phyloP scores from a whole-genome alignment of 2,113 vertebrate genomes.

The Alligator sinensis region DNA sequence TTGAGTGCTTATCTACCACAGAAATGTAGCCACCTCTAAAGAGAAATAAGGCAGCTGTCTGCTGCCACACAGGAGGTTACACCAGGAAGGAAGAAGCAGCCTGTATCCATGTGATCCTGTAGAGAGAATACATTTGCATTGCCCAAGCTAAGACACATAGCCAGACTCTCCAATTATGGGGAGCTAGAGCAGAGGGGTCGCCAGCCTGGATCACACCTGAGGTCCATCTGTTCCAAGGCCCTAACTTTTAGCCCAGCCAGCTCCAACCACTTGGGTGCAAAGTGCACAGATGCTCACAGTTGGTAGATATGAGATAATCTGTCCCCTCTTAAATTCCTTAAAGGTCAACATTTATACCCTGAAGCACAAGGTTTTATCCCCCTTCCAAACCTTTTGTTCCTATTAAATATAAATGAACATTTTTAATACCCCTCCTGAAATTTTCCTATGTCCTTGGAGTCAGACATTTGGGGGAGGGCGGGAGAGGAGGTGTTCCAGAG shows the following conservation, averaged over 20 bases:
- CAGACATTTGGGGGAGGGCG: no score
- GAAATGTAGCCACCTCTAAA: background rate
- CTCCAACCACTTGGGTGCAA: background rate
- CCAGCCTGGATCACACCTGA: background rate
- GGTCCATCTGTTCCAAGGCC: background rate
- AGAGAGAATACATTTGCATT: background rate
- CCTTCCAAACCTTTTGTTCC: background rate
- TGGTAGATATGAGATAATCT: background rate
- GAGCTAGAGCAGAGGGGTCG: background rate
- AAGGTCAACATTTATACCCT: background rate
- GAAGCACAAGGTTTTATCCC: background rate
- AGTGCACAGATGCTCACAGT: background rate
- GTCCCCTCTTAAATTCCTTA: no score
- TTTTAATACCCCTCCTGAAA: no score
- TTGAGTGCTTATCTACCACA: background rate
- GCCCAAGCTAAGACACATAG: background rate
- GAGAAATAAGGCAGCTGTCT: background rate
- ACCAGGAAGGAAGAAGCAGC: background rate
- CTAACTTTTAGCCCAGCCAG: background rate
- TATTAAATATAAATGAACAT: background rate
- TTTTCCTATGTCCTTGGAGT: no score
- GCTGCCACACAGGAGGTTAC: background rate
- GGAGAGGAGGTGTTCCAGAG: background rate
- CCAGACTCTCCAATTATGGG: background rate
- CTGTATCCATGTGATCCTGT: rapidly evolving